Evolutionary conservation across 2,888 invertebrate species (phyloP), one percentile per base, ranked within the genome.

Genomic region (Pogonocherus hispidulus): DNA sequence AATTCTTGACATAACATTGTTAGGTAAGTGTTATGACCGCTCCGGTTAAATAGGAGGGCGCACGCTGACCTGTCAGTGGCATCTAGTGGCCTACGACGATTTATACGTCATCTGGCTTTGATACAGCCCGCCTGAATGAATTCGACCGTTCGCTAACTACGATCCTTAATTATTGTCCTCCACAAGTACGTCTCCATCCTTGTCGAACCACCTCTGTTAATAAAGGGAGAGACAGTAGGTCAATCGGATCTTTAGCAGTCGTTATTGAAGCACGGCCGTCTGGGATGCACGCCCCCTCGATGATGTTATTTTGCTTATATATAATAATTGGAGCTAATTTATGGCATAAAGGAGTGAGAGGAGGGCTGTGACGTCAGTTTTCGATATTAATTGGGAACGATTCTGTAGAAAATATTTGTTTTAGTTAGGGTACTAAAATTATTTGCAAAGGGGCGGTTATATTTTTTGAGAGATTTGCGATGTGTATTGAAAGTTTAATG

Each of bases 21-120:
- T 57, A 57, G 57, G 27, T 44, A 66, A 63, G 63, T 63, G 57
- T 66, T 69, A 54, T 52, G 47, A 47, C 70, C 70, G 60, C 65
- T 67, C 71, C 63, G 69, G 75, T 72, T 75, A 73, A 76, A 73
- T 71, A 70, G 73, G 63, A 63, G 67, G 74, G 73, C 66, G 67
- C 70, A 70, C 70, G 69, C 70, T 74, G 78, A 77, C 73, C 85
- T 85, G 84, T 71, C 77, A 76, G 76, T 83, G 85, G 82, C 85
- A 84, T 84, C 83, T 82, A 84, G 84, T 84, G 81, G 82, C 80
- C 79, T 76, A 75, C 78, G 72, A 78, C 81, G 83, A 84, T 85
- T 84, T 85, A 85, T 85, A 82, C 80, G 83, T 82, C 84, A 84
- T 84, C 85, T 85, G 84, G 78, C 79, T 76, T 76, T 83, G 82